Evolutionary conservation across 2,797 vertebrate genomes (phyloP).

Genomic region (Craterocephalus amniculus): DNA sequence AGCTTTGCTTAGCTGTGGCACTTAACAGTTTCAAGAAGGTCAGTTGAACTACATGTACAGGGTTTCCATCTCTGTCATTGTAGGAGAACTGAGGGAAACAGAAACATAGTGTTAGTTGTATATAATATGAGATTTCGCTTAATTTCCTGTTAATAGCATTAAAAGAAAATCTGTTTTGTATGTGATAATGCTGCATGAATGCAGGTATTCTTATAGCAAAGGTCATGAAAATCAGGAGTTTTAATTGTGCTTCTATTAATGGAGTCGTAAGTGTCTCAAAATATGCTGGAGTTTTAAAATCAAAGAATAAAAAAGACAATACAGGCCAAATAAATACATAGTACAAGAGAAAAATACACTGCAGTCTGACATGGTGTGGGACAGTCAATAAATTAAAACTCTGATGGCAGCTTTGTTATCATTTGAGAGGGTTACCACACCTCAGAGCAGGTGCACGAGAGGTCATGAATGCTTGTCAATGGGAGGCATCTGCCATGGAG

Average conservation of each 20-base stretch:
- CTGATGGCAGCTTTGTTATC: slow-evolving; percentile 49
- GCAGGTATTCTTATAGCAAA: neutral
- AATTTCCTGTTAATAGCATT: neutral
- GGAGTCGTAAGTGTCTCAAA: neutral
- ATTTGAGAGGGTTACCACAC: slow-evolving; percentile 50
- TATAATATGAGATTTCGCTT: neutral
- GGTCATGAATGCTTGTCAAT: slow-evolving; percentile 49
- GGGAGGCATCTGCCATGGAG: slow-evolving; percentile 23
- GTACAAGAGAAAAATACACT: neutral
- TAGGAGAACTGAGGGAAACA: slow-evolving; percentile 87
- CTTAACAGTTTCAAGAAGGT: slow-evolving; percentile 94
- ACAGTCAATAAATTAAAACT: slow-evolving; percentile 20
- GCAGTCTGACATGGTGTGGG: neutral
- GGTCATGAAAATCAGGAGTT: neutral
- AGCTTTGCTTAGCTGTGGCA: slow-evolving; percentile 86
- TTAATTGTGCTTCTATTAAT: neutral
- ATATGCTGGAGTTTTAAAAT: neutral
- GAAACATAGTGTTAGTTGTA: neutral
- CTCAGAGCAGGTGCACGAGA: slow-evolving; percentile 64
- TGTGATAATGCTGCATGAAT: neutral
- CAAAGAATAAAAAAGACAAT: slow-evolving; percentile 1
- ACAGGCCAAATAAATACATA: slow-evolving; percentile 11
- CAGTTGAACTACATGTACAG: slow-evolving; percentile 89
- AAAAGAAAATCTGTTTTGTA: neutral
- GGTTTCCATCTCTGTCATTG: slow-evolving; percentile 85